Percentiles rank a stretch among this genome's conserved stretches.
Evolutionary conservation across 2,888 invertebrate genomes (phyloP).

Genomic region (Patella pellucida): DNA sequence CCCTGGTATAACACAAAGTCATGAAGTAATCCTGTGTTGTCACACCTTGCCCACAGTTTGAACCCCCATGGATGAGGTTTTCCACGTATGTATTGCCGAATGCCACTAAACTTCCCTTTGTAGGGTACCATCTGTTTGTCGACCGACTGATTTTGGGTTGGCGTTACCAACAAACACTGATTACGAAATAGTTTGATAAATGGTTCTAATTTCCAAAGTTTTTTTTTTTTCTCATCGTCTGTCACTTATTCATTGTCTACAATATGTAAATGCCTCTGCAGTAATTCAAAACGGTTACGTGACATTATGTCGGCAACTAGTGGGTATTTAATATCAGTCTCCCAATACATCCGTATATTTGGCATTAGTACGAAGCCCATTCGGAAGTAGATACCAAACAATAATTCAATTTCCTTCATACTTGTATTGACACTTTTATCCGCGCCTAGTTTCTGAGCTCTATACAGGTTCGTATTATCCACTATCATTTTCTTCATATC

Average conservation of each 20-base stretch:
- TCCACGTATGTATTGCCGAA: conserved; percentile 34
- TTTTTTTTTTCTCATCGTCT: conserved; percentile 16
- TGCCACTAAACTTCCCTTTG: conserved; percentile 30
- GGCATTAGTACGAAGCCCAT: conserved; percentile 21
- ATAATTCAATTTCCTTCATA: too few species aligned
- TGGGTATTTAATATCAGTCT: conserved; percentile 24
- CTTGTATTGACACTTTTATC: too few species aligned
- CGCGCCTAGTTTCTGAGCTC: too few species aligned
- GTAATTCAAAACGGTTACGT: conserved; percentile 28
- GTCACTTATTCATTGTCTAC: conserved; percentile 16
- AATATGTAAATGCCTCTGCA: conserved; percentile 24
- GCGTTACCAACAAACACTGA: conserved; percentile 42
- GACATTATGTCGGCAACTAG: conserved; percentile 29
- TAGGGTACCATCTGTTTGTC: conserved; percentile 61
- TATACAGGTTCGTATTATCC: too few species aligned
- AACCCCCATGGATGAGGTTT: conserved; percentile 32
- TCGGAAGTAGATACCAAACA: too few species aligned
- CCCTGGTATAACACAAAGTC: too few species aligned
- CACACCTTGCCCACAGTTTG: conserved; percentile 24
- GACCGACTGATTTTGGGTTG: conserved; percentile 50
- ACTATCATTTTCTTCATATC: too few species aligned
- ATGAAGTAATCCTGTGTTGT: conserved; percentile 22
- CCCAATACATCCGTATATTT: conserved; percentile 25
- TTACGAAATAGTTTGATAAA: conserved; percentile 26
- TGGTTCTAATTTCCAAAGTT: conserved; percentile 38